Conservation (phyloP, 1,140 invertebrate genomes). For the Lepidurus apus region DNA sequence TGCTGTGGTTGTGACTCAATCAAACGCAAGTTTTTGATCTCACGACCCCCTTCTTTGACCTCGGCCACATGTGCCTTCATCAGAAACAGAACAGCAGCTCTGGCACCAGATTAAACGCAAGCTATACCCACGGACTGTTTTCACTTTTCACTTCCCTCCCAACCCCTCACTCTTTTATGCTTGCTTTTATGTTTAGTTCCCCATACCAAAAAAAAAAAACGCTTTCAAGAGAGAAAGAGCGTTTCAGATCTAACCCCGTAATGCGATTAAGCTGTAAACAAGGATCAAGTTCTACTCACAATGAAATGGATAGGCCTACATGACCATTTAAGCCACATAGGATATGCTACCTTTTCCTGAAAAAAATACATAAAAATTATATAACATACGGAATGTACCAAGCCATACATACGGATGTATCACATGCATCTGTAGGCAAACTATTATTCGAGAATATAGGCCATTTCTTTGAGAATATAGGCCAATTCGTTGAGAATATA, state of each 20-base stretch:
- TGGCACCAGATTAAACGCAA: neutral
- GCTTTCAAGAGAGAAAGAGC: neutral
- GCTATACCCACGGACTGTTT: constrained; percentile 10
- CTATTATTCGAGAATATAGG: too few relatives aligned
- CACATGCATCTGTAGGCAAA: too few relatives aligned
- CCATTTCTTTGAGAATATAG: too few relatives aligned
- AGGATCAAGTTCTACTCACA: constrained; percentile 2
- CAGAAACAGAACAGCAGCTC: neutral
- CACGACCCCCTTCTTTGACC: constrained; percentile 8
- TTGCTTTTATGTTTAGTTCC: neutral
- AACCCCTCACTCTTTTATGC: neutral
- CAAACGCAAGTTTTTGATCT: constrained; percentile 22
- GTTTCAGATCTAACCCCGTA: constrained; percentile 4
- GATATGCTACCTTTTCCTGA: neutral
- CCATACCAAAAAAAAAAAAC: neutral
- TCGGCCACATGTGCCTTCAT: constrained; percentile 17
- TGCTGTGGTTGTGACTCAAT: constrained; percentile 18
- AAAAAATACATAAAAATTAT: neutral
- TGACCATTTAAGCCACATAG: neutral
- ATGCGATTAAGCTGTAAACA: constrained; percentile 22
- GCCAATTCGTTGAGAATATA: too few relatives aligned
- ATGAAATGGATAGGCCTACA: neutral
- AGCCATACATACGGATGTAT: too few relatives aligned
- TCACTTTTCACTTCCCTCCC: neutral
- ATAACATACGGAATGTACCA: too few relatives aligned